These are phyloP conservation scores for Erannis defoliaria DNA, from an alignment of 2,888 invertebrate genomes.

Conservation along the genomic window DNA sequence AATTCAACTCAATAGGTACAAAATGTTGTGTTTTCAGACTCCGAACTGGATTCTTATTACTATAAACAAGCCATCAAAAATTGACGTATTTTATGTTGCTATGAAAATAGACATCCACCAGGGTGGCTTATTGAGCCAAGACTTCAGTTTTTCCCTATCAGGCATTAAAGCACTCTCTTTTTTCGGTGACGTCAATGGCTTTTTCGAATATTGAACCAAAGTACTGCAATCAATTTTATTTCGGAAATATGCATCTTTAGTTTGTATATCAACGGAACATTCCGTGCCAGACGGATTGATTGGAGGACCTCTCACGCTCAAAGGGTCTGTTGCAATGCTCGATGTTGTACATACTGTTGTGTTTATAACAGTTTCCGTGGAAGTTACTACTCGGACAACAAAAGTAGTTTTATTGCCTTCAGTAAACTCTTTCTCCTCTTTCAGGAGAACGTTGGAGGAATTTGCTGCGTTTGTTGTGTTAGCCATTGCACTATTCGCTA, in stretches of 20 bases:
- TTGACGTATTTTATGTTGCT: slow-evolving; percentile 56
- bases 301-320: slow-evolving; percentile 64
- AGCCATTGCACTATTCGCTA: slow-evolving; percentile 7
- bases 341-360: slow-evolving; percentile 37
- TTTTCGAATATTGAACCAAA: slow-evolving; percentile 67
- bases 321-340: slow-evolving; percentile 63
- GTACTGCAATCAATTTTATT: slow-evolving; percentile 68
- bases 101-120: slow-evolving; percentile 80
- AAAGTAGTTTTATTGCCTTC: slow-evolving; percentile 28
- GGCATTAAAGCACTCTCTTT: slow-evolving; percentile 58
- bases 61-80: background rate
- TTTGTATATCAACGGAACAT: slow-evolving; percentile 71
- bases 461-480: slow-evolving; percentile 5
- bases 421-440: background rate
- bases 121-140: slow-evolving; percentile 73
- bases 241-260: slow-evolving; percentile 57
- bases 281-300: slow-evolving; percentile 61
- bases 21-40: background rate
- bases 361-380: slow-evolving; percentile 19
- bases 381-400: slow-evolving; percentile 10
- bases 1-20: background rate
- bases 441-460: background rate
- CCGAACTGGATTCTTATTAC: background rate
- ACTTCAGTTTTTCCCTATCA: slow-evolving; percentile 63
- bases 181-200: slow-evolving; percentile 64